Conservation (phyloP, 2,113 vertebrate species). For the Athene noctua region DNA sequence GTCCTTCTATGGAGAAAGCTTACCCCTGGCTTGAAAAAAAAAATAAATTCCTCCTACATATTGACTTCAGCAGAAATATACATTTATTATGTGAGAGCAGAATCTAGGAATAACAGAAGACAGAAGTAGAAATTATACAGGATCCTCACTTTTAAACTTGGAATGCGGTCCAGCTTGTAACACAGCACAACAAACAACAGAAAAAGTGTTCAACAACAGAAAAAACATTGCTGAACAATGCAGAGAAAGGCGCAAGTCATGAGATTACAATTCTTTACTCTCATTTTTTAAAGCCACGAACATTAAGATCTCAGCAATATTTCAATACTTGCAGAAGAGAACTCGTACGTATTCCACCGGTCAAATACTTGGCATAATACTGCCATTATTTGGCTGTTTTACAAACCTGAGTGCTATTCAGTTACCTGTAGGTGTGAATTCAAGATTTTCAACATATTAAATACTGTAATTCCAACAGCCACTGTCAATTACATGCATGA, state of each 20-base stretch:
- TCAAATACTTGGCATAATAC: not conserved
- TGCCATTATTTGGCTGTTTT: not conserved
- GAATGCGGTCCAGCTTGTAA: not conserved
- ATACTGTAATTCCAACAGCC: not conserved
- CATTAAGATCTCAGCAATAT: not conserved
- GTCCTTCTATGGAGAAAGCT: not conserved
- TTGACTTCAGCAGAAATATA: not conserved
- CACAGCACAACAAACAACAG: not conserved
- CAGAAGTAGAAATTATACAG: not conserved
- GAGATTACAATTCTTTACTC: not conserved
- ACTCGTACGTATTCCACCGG: not conserved
- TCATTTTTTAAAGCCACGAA: not conserved
- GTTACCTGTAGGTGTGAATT: not conserved
- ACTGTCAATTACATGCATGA: not conserved
- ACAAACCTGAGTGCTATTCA: not conserved
- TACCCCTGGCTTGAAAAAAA: not conserved
- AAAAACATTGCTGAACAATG: not conserved
- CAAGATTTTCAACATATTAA: not conserved
- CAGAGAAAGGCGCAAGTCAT: not conserved
- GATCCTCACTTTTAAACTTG: not conserved
- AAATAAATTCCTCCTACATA: accelerated
- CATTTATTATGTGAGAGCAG: not conserved
- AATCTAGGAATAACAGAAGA: not conserved
- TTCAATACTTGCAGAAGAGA: not conserved
- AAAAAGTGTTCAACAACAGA: not conserved